Evolutionary conservation across 2,888 invertebrate species (phyloP), one percentile per base, ranked within the genome.

Genomic region (Oconnorella tubifera): DNA sequence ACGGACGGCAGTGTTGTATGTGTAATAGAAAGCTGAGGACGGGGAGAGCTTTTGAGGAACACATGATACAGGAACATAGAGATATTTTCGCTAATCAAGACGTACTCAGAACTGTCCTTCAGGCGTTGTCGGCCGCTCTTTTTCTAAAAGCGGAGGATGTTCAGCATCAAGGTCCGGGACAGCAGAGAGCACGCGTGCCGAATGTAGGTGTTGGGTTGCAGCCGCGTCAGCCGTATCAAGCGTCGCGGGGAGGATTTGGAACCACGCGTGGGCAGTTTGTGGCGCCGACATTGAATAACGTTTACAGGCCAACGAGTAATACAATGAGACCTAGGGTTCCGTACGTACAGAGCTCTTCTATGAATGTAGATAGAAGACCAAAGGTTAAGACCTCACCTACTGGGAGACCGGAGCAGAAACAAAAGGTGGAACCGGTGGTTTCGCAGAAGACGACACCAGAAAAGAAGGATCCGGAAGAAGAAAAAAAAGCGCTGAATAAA

Each of bases 41-140:
- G n/a, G 66, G 62, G 1, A 62, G 62, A 14, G 58, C 57, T 50
- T 66, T 66, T 33, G 62, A 66, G 59, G 66, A 66, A 19, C 66
- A 66, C 62, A 66, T 66, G 66, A 62, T 66, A n/a, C 56, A 56
- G 31, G 57, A 66, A 23, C 66, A 66, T 28, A 56, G 62, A 3
- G 66, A 66, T 48, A 66, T 66, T 28, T 66, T 66, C 32, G 66
- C 66, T 32, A 66, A 66, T 56, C 63, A 66, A 56, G 66, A 63
- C 48, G 66, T 66, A 40, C 49, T 66, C 28, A 51, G 57, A 19
- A 66, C 66, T 25, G 66, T 66, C 19, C 50, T 66, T 32, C 66
- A 66, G 53, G 66, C 66, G 28, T 59, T 66, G 19, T 66, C 66
- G 28, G 57, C 66, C 10, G 66, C 66, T 28, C 56, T 64, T 10